Conservation (phyloP, 2,888 invertebrate genomes). For the Perithous albicinctus region DNA sequence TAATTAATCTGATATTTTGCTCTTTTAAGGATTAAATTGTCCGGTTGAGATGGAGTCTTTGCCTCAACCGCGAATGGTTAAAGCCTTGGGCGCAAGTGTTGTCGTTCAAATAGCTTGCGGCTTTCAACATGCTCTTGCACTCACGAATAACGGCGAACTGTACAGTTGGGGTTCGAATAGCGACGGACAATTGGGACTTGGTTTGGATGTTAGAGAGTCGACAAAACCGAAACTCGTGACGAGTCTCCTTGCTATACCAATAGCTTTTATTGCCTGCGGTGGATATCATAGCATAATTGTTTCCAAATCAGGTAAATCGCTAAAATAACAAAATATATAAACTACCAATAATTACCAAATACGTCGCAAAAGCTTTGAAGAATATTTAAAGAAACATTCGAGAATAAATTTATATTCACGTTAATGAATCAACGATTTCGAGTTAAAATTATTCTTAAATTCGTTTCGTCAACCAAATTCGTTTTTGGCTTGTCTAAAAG, state of each 20-base stretch:
- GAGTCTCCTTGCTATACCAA: constrained; percentile 91
- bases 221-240: constrained; percentile 88
- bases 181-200: constrained; percentile 93
- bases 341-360: too few species aligned
- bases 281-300: constrained; percentile 93
- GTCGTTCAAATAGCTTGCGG: constrained; percentile 96
- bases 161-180: constrained; percentile 94
- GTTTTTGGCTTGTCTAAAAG: neutral
- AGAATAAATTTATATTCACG: too few species aligned
- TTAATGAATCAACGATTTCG: neutral
- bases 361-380: too few species aligned
- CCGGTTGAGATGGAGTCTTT: constrained; percentile 83
- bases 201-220: constrained; percentile 87
- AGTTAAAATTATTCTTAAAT: neutral
- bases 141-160: constrained; percentile 94
- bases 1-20: constrained; percentile 5
- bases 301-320: constrained; percentile 87
- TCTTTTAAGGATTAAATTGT: constrained; percentile 77
- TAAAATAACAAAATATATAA: neutral
- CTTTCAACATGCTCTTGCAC: constrained; percentile 92
- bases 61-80: constrained; percentile 93
- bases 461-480: neutral
- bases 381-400: too few species aligned
- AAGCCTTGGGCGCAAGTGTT: constrained; percentile 90
- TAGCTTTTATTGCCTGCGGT: constrained; percentile 92